Conservation (phyloP, 2,113 vertebrate genomes). For the Macroglossus sobrinus region DNA sequence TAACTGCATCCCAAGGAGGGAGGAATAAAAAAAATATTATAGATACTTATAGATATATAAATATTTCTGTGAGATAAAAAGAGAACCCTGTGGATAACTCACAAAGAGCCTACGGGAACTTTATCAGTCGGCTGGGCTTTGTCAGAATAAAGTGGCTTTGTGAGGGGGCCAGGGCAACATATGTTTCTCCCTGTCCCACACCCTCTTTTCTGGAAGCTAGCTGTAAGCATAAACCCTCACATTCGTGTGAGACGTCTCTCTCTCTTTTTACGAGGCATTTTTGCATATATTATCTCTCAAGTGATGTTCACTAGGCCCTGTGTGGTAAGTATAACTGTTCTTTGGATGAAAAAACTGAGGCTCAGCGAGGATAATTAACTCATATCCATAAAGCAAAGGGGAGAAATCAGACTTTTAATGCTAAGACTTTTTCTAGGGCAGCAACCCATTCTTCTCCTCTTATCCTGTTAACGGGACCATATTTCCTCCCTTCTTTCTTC, state of each 20-base stretch:
- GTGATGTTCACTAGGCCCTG: background rate
- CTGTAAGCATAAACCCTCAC: background rate
- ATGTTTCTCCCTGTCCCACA: background rate
- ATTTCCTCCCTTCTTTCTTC: background rate
- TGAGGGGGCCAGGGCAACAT: background rate
- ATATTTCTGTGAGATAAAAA: conserved; percentile 72
- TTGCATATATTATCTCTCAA: background rate
- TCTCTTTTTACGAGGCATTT: background rate
- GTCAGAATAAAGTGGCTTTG: conserved; percentile 18
- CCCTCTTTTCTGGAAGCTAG: background rate
- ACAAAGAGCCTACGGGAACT: conserved; percentile 47
- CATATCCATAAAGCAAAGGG: background rate
- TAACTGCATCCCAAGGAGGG: conserved; percentile 29
- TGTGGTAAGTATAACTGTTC: background rate
- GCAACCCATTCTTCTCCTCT: background rate
- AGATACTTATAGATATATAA: conserved; percentile 62
- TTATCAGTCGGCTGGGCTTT: conserved; percentile 45
- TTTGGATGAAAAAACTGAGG: background rate
- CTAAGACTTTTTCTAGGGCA: background rate
- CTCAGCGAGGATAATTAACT: background rate
- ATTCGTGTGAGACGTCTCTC: background rate
- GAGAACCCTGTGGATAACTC: conserved; percentile 58
- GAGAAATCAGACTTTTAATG: background rate
- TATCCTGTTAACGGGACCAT: background rate
- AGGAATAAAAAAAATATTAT: conserved; percentile 57